Evolutionary conservation across 2,113 vertebrate species (phyloP), one percentile per base, ranked within the genome.

Genomic region (Platanista minor): DNA sequence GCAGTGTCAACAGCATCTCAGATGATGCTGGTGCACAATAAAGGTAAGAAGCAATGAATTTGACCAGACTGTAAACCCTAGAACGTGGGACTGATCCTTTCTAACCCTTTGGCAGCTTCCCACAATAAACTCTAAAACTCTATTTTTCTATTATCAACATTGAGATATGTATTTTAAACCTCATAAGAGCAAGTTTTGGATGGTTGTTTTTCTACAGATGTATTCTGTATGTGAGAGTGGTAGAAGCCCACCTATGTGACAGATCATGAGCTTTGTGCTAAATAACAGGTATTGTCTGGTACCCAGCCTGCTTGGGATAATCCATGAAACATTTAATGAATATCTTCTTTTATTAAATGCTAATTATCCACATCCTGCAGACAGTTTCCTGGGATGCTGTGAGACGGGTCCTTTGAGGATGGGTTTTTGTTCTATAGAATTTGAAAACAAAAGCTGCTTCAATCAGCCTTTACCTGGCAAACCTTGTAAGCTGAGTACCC

Each of bases 401-500:
- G 91, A 95, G 10, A 31, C 82, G 5, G 5, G 74, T 21, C 74
- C 82, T 97, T 94, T 94, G 97, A 91, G 84, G 85, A 81, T 80
- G 77, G 33, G 54, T 81, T 97, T 98, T 98, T 97, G 95, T 98
- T 97, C 95, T 84, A 80, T 92, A 98, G 95, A 97, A 81, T 91
- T 92, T 97, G 95, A 97, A 99, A 99, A 99, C 97, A 98, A 97
- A 98, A 98, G 97, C 97, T 98, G 94, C 49, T 97, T 95, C 93
- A 94, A 92, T 97, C 91, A 98, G 97, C 95, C 95, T 97, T 96
- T 96, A 91, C 95, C 97, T 33, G 96, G 97, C 97, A 94, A 97
- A 97, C 96, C 96, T 84, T 98, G 99, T 99, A 99, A 99, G 96
- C 95, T 98, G 99, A 99, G 98, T 95, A 98, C 94, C 71, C 64